Base-by-base conservation (phyloP, 2,113 vertebrate species). In the Elaphurus davidianus region DNA sequence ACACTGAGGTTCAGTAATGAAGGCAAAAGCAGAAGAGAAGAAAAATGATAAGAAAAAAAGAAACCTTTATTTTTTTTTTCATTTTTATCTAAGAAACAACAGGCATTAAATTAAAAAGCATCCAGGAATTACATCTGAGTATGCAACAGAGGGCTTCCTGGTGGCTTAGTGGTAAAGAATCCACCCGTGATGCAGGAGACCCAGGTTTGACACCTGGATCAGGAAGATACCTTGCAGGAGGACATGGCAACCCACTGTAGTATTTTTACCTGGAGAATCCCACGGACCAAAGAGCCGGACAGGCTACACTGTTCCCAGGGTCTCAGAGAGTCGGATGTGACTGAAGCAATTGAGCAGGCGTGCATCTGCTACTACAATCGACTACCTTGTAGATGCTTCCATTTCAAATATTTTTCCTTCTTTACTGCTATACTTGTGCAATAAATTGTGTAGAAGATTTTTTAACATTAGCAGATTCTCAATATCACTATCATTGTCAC, bases 131-230 rank as follows among this genome's bases (percentile, higher is more conserved):
- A 79, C 7, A 64, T 3, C 19, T 81, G 36, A 19, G n/a, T 23
- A 45, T 54, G 23, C 6, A 82, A 64, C 17, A 40, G 67, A 25
- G 21, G 67, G 21, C 21, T 74, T 40, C 21, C 36, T 74, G 21
- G 67, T 13, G 67, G 11, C 10, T 13, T 13, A 40, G 36, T 40
- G 21, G 67, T 6, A 40, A 74, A 74, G 67, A 74, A 74, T 74
- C 67, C 11, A 25, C 67, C 67, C 12, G 2, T 74, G 21, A 74
- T 25, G 2, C 36, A 40, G 36, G 67, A 74, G 21, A 40, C 67
- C 36, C n/a, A 40, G 5, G n/a, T 40, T 40, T 74, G 21, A 40
- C 25, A 36, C 10, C 11, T 0, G 0, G 36, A 25, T 40, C 2
- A 6, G 36, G 21, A 74, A 74, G 67, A 74, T 40, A 6, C 21